Percentiles rank a stretch among this genome's conserved stretches.
Evolutionary conservation across 2,797 vertebrate species (phyloP).

Genomic region (Syngnathus rostellatus): DNA sequence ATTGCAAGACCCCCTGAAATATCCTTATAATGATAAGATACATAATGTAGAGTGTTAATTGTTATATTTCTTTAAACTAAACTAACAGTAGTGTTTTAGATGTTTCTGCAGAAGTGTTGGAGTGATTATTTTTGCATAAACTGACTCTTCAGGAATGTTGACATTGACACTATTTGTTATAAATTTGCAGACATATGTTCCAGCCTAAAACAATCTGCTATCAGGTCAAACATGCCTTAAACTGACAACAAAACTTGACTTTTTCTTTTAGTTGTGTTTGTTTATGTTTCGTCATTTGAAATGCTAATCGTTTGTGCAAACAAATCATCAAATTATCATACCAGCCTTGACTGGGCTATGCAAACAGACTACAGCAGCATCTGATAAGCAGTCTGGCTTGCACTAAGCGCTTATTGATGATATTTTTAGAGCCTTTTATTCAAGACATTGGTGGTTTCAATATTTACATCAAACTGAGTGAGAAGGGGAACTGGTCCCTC

Average conservation of each 20-base stretch:
- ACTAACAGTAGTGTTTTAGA: not conserved
- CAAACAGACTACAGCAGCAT: not conserved
- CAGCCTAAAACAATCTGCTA: not conserved
- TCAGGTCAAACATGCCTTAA: not conserved
- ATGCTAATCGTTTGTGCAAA: conserved; percentile 1
- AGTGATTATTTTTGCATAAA: not conserved
- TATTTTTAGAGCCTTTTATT: conserved; percentile 2
- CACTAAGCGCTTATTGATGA: not conserved
- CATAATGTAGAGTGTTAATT: too few relatives aligned
- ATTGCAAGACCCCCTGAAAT: too few relatives aligned
- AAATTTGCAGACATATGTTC: not conserved
- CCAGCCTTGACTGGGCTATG: not conserved
- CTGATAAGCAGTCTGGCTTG: conserved; percentile 2
- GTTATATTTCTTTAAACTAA: too few relatives aligned
- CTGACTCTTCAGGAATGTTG: not conserved
- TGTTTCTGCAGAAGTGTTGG: not conserved
- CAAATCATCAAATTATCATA: conserved; percentile 1
- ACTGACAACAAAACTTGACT: not conserved
- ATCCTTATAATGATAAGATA: too few relatives aligned
- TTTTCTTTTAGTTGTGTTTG: not conserved
- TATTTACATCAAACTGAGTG: not conserved
- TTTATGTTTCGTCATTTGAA: conserved; percentile 5
- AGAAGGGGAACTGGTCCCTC: not conserved
- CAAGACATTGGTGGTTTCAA: not conserved
- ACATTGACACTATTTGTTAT: not conserved